Evolutionary conservation across 64 coral and sea anemone species (phyloP).

Genomic region (Astreopora myriophthalma): DNA sequence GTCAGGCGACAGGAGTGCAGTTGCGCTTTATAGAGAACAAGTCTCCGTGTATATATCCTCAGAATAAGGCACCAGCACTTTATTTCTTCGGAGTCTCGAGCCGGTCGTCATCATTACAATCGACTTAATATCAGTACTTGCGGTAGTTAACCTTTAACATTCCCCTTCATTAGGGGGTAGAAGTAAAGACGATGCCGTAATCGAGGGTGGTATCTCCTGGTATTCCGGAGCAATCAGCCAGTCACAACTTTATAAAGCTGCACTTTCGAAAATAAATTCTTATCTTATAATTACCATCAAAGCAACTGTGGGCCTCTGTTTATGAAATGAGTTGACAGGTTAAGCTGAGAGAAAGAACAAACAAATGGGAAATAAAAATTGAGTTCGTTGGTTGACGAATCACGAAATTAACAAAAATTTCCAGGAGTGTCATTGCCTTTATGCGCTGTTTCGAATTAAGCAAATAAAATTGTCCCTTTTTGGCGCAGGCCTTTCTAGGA

Average conservation of each 20-base stretch:
- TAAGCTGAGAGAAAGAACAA: background rate
- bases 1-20: too few relatives aligned
- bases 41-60: too few relatives aligned
- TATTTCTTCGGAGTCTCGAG: too few relatives aligned
- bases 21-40: too few relatives aligned
- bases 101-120: too few relatives aligned
- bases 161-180: background rate
- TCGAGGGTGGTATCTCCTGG: background rate
- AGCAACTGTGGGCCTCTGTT: background rate
- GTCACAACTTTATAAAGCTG: background rate
- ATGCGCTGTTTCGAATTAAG: background rate
- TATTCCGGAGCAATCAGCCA: background rate
- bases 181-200: background rate
- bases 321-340: slow-evolving; percentile 3
- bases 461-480: background rate
- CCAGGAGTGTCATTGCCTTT: background rate
- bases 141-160: background rate
- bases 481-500: background rate
- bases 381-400: background rate
- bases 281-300: background rate
- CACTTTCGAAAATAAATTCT: slow-evolving; percentile 4
- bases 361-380: background rate
- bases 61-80: too few relatives aligned
- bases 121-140: too few relatives aligned
- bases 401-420: background rate